These are phyloP conservation scores for Cardinalis cardinalis DNA, from an alignment of 2,113 vertebrate genomes.

Conservation along the genomic window DNA sequence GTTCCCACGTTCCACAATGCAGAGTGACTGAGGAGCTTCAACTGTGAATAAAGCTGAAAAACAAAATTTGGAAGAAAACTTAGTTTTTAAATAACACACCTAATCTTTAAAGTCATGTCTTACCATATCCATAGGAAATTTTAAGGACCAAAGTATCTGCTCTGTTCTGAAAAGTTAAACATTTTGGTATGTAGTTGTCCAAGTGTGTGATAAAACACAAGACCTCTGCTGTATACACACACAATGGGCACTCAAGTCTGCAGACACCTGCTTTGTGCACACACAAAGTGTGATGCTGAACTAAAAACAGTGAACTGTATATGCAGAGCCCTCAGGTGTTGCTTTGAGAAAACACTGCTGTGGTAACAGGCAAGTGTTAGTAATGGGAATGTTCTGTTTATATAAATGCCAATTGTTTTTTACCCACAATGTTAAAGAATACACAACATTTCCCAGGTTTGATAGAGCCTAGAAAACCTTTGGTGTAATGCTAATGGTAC, in stretches of 20 bases:
- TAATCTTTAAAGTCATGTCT: background rate
- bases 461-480: background rate
- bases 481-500: background rate
- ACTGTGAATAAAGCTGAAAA: conserved; percentile 82
- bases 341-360: background rate
- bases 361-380: background rate
- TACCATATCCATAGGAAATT: background rate
- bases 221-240: background rate
- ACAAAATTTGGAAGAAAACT: background rate
- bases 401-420: background rate
- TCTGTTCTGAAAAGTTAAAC: background rate
- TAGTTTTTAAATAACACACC: background rate
- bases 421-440: background rate
- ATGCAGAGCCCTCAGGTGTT: background rate
- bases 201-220: background rate
- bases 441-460: background rate
- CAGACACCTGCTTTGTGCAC: background rate
- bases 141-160: background rate
- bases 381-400: background rate
- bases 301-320: background rate
- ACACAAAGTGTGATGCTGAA: fast-evolving
- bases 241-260: fast-evolving
- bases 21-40: conserved; percentile 60
- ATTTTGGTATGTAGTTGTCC: background rate
- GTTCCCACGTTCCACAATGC: conserved; percentile 68